A percentile compares a stretch with the other conserved stretches of the same genome.
Evolutionary conservation across 64 coral and sea anemone species (phyloP).

Genomic region (Acropora yongei): DNA sequence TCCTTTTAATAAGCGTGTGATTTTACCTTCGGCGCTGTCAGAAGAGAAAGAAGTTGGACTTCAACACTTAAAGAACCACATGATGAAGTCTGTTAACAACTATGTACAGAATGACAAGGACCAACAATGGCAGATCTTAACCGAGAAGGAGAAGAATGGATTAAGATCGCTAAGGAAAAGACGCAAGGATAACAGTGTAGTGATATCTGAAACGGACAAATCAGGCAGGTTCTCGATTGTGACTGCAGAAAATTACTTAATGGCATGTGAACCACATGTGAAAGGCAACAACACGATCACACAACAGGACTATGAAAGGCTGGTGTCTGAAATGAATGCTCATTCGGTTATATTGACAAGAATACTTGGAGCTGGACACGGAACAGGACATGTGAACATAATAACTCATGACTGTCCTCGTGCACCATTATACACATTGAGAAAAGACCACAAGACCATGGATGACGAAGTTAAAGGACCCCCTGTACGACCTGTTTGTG

Average conservation of each 20-base stretch:
- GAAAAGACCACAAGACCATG: too few relatives aligned
- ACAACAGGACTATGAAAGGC: not conserved
- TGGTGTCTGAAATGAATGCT: conserved; percentile 21
- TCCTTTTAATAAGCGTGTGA: not conserved
- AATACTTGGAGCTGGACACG: too few relatives aligned
- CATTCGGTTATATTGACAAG: conserved; percentile 11
- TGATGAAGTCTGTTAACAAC: too few relatives aligned
- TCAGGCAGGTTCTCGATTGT: conserved; percentile 52
- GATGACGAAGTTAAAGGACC: too few relatives aligned
- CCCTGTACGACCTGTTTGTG: too few relatives aligned
- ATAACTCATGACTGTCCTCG: not conserved
- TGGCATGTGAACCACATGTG: not conserved
- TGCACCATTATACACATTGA: too few relatives aligned
- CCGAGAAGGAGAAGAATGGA: too few relatives aligned
- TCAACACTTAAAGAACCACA: not conserved
- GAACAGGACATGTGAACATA: not conserved
- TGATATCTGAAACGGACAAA: not conserved
- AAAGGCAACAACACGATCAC: not conserved
- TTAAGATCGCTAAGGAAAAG: too few relatives aligned
- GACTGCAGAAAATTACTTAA: conserved; percentile 33
- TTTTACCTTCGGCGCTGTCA: not conserved
- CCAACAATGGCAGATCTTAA: too few relatives aligned
- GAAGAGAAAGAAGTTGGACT: not conserved
- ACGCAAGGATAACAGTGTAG: too few relatives aligned
- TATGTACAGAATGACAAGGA: too few relatives aligned